Percentiles rank a stretch among this genome's conserved stretches.
Evolutionary conservation across 2,113 vertebrate species (phyloP).

Genomic region (Peromyscus polionotus): DNA sequence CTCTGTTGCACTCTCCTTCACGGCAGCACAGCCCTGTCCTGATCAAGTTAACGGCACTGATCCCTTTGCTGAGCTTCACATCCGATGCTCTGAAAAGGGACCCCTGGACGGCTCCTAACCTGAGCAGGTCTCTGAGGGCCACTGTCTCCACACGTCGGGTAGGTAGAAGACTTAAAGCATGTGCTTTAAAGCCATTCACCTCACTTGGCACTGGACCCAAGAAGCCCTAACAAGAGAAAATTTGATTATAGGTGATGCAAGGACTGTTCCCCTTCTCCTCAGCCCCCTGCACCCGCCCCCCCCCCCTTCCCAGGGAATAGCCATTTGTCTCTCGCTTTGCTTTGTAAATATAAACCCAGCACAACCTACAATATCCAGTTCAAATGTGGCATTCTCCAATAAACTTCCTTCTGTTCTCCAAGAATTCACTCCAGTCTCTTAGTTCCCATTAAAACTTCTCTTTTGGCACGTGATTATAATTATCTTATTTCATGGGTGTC

Average conservation of each 20-base stretch:
- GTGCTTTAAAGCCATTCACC: background rate
- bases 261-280: background rate
- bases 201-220: background rate
- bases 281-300: background rate
- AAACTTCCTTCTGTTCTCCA: constrained; percentile 45
- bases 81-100: background rate
- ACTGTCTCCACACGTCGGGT: background rate
- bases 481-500: constrained; percentile 61
- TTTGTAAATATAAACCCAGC: constrained; percentile 10
- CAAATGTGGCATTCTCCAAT: background rate
- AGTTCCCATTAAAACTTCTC: constrained; percentile 52
- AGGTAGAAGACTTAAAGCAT: background rate
- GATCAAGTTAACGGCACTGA: background rate
- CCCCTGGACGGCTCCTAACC: background rate
- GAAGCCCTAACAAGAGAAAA: background rate
- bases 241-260: background rate
- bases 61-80: background rate
- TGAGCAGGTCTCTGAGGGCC: background rate
- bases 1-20: background rate
- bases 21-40: background rate
- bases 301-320: background rate
- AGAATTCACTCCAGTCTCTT: constrained; percentile 52
- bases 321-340: background rate
- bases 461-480: constrained; percentile 63
- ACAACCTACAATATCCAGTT: background rate